Conservation (phyloP, 2,113 vertebrate genomes). For the Atlantisia rogersi region DNA sequence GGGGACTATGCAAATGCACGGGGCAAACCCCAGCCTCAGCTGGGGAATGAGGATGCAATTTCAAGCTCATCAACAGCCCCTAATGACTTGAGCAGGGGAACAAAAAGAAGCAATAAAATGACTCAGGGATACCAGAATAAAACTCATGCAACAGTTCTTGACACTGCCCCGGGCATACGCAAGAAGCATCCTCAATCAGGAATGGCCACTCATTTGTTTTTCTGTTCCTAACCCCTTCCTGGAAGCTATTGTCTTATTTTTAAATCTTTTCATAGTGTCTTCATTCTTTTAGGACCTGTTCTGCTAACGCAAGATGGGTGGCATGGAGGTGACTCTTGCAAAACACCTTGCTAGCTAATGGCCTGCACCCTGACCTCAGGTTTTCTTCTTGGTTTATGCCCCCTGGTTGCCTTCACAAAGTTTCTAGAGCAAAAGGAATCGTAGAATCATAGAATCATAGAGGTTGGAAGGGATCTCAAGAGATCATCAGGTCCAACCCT, state of each 20-base stretch:
- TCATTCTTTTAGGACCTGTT: not conserved
- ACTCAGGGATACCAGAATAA: not conserved
- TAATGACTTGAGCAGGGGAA: not conserved
- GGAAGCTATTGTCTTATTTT: not conserved
- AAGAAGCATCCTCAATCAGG: not conserved
- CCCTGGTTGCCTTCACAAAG: not conserved
- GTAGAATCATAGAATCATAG: no score
- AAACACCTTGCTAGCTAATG: rapidly evolving
- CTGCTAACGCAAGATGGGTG: rapidly evolving
- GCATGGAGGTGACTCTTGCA: not conserved
- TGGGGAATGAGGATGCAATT: not conserved
- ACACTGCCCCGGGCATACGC: rapidly evolving
- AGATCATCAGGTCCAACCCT: no score
- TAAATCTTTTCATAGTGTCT: not conserved
- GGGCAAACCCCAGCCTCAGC: not conserved
- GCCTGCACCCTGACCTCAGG: rapidly evolving
- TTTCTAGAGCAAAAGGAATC: not conserved
- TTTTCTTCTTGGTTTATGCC: not conserved
- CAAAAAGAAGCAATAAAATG: not conserved
- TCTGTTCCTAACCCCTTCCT: not conserved
- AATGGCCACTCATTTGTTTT: not conserved
- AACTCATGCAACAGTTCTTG: not conserved
- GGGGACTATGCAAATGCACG: rapidly evolving
- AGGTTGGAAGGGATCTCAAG: no score
- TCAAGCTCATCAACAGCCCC: rapidly evolving